Percentiles rank a stretch among this genome's conserved stretches.
phyloP scores from a whole-genome alignment of 2,113 vertebrate genomes.

The Lanius collurio region DNA sequence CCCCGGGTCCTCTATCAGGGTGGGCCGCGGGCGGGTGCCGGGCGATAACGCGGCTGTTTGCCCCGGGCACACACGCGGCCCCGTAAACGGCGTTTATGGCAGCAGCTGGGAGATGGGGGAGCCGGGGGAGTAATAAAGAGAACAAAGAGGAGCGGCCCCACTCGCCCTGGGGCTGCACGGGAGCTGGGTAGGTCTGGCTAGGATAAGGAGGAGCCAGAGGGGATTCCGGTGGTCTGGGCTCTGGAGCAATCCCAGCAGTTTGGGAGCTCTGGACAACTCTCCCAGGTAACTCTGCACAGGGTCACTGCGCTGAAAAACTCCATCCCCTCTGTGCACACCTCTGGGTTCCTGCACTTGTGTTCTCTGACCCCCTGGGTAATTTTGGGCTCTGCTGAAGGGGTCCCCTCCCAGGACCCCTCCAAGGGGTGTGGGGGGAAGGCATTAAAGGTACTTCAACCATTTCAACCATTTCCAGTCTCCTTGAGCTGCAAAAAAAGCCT shows the following conservation, averaged over 20 bases:
- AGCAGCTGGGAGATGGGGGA: conserved; percentile 63
- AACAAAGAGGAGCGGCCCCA: conserved; percentile 28
- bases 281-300: neutral
- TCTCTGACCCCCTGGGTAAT: neutral
- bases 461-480: neutral
- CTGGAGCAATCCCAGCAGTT: accelerated
- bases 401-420: neutral
- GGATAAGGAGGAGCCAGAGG: neutral
- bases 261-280: neutral
- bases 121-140: neutral
- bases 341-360: neutral
- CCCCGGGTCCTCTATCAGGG: neutral
- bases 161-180: neutral
- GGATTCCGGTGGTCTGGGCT: neutral
- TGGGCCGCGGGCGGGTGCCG: neutral
- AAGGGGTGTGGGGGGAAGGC: accelerated
- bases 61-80: neutral
- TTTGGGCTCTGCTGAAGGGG: neutral
- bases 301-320: accelerated
- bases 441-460: neutral
- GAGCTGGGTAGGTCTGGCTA: neutral
- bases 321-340: accelerated
- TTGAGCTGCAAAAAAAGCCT: neutral
- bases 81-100: conserved; percentile 10
- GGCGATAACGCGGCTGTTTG: neutral